Conservation (phyloP, 1,140 invertebrate genomes). For the Apis dorsata region DNA sequence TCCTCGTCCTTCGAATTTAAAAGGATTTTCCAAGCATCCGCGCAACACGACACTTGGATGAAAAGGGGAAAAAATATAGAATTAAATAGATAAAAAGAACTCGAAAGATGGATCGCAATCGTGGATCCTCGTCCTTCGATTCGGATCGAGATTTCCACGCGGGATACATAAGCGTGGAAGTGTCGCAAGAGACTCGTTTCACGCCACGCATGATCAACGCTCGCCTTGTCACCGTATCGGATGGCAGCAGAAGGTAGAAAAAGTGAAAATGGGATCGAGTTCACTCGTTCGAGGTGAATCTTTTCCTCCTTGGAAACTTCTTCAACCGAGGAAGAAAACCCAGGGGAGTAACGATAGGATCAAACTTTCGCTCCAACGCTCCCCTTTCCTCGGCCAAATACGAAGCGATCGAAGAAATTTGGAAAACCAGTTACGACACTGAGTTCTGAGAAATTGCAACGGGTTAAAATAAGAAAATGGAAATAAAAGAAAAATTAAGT, state of each 20-base stretch:
- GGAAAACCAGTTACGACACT: too few species aligned
- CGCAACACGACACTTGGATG: too few species aligned
- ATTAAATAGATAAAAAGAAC: too few species aligned
- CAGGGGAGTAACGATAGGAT: conserved; percentile 42
- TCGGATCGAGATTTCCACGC: too few species aligned
- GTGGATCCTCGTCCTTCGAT: conserved; percentile 29
- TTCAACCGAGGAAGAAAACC: too few species aligned
- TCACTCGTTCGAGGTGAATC: conserved; percentile 30
- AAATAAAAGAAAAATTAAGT: too few species aligned
- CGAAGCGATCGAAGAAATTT: too few species aligned
- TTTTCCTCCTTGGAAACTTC: not conserved
- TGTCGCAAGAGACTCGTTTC: conserved; percentile 40
- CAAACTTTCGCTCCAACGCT: not conserved
- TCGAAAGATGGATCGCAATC: not conserved
- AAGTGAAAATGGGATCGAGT: conserved; percentile 30
- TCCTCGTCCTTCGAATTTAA: too few species aligned
- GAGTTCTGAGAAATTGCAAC: too few species aligned
- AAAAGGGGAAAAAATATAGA: too few species aligned
- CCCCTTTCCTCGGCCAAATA: not conserved
- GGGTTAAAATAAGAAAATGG: too few species aligned
- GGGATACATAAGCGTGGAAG: conserved; percentile 27
- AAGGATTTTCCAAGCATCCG: not conserved
- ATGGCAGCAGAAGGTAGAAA: conserved; percentile 21
- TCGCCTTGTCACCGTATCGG: conserved; percentile 50
- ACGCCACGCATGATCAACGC: conserved; percentile 49